Percentiles rank a stretch among this genome's conserved stretches.
These are phyloP conservation scores for Polyommatus iphigenia DNA, from an alignment of 2,888 invertebrate genomes.

Conservation along the genomic window DNA sequence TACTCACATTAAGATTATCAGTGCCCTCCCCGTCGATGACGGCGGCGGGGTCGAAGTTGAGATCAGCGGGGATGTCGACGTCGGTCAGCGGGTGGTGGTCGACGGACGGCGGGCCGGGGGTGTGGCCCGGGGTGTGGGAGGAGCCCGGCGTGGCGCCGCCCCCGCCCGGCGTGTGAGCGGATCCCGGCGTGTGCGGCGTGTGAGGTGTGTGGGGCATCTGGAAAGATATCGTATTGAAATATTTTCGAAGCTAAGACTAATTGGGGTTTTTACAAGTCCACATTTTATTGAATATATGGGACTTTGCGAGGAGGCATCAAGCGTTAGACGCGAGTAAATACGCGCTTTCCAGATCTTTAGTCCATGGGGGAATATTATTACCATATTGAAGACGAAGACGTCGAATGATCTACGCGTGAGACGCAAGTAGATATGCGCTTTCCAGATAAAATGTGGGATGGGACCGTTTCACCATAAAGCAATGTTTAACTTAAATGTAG, in stretches of 20 bases:
- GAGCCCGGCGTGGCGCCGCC: conserved; percentile 85
- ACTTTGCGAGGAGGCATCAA: too few relatives aligned
- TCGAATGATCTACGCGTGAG: background rate
- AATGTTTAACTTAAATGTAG: background rate
- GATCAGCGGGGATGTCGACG: conserved; percentile 91
- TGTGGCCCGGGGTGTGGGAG: conserved; percentile 86
- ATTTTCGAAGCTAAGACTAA: background rate
- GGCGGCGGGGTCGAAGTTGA: conserved; percentile 95
- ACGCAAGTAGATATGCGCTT: background rate
- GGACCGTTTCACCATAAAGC: background rate
- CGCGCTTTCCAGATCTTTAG: too few relatives aligned
- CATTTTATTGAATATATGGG: too few relatives aligned
- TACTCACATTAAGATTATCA: conserved; percentile 94
- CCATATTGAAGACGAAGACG: too few relatives aligned
- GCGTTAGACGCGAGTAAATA: too few relatives aligned
- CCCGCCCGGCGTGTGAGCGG: conserved; percentile 88
- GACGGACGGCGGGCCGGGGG: conserved; percentile 90
- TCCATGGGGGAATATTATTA: too few relatives aligned
- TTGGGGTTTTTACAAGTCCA: too few relatives aligned
- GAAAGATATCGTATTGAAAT: conserved; percentile 39
- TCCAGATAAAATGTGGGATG: background rate
- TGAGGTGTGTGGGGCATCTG: conserved; percentile 86
- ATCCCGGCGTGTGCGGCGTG: conserved; percentile 89
- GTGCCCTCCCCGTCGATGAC: conserved; percentile 96
- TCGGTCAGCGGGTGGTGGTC: conserved; percentile 84